Evolutionary conservation across 2,113 vertebrate genomes (phyloP).

Genomic region (Papio anubis): DNA sequence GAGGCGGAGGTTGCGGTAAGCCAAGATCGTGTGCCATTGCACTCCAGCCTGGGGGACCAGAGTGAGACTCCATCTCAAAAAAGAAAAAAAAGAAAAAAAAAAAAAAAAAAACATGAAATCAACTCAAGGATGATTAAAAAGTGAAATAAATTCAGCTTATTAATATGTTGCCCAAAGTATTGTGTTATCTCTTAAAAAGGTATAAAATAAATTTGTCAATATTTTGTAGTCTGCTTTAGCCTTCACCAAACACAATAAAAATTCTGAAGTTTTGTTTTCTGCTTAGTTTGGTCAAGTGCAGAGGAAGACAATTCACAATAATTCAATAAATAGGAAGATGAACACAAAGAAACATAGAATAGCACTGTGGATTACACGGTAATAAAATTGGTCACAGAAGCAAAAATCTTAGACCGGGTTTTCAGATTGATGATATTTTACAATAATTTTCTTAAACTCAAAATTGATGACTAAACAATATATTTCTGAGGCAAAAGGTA

Average conservation of each 20-base stretch:
- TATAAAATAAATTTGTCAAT: background rate
- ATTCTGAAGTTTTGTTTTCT: background rate
- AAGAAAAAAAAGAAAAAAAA: background rate
- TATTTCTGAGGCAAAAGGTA: background rate
- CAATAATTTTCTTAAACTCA: background rate
- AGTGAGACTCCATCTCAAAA: no score
- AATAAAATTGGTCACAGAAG: background rate
- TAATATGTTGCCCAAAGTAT: background rate
- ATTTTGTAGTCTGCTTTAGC: background rate
- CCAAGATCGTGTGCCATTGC: no score
- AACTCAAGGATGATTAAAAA: background rate
- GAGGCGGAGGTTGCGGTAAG: no score
- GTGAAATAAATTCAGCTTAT: background rate
- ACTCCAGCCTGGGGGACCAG: no score
- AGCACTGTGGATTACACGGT: background rate
- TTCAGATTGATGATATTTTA: background rate
- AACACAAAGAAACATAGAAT: background rate
- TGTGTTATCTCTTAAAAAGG: background rate
- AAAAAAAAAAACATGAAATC: background rate
- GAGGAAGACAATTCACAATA: background rate
- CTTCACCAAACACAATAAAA: background rate
- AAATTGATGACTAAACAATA: background rate
- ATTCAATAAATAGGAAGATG: background rate
- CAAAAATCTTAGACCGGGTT: background rate
- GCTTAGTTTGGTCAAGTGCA: background rate